Evolutionary conservation across 2,888 invertebrate genomes (phyloP), one percentile per base, ranked within the genome.

Genomic region (Minunthozetes semirufus): DNA sequence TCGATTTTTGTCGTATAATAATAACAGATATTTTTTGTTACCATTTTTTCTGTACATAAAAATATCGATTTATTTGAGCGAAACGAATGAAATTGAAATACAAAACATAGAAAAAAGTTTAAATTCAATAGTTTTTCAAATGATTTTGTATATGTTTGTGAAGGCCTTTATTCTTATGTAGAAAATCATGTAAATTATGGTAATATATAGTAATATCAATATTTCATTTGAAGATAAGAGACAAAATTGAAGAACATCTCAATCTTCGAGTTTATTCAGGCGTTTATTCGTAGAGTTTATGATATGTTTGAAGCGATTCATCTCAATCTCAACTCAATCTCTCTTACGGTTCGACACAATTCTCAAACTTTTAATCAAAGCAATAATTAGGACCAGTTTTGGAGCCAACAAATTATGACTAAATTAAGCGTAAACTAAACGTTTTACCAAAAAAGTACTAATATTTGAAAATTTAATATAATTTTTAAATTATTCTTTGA

Each of bases 181-280:
- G 56, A 19, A 56, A 56, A 56, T 56, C 56, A 56, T 56, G 56
- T 56, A 56, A 22, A 56, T 56, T 56, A 56, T 25, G 19, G 56
- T 56, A 56, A 56, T 56, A 56, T 56, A 56, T 25, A 8, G 56
- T 56, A 56, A 56, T 56, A 56, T 56, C 56, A 56, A 56, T 56
- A 56, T 56, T 56, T 56, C 56, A 56, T 22, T 50, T 22, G 56
- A 27, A n/a, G 29, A 29, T 59, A 29, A 17, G 27, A 29, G 27
- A 59, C 27, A 11, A 59, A 17, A 27, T 59, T 29, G 13, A 29
- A 27, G 29, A 59, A 59, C 17, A 29, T 59, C 29, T 59, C 29
- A 59, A 59, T 59, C 59, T 59, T 59, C 1, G 27, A 29, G 1
- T 59, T 15, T 13, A 29, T 59, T 59, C 15, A 56, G 19, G 56